A percentile compares a stretch with the other conserved stretches of the same genome.
Evolutionary conservation across 1,140 invertebrate genomes (phyloP).

Genomic region (Vanessa tameamea): DNA sequence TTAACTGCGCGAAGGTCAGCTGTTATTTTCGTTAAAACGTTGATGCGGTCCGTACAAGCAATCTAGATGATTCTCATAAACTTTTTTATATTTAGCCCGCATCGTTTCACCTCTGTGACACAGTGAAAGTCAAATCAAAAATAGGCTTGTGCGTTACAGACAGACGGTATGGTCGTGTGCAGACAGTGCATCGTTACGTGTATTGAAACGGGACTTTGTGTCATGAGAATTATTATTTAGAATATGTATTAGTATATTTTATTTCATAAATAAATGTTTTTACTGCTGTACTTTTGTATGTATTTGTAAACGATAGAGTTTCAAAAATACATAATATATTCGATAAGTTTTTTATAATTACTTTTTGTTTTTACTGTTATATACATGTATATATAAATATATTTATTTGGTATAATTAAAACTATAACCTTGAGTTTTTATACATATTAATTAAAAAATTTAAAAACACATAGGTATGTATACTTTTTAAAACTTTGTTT

Average conservation of each 20-base stretch:
- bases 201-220: neutral
- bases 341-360: no score
- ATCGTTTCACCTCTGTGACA: slow-evolving; percentile 29
- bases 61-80: slow-evolving; percentile 22
- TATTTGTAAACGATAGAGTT: no score
- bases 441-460: no score
- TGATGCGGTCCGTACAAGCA: slow-evolving; percentile 4
- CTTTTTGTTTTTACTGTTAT: no score
- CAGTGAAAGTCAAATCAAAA: slow-evolving; percentile 27
- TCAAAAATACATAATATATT: no score
- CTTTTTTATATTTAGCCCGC: slow-evolving; percentile 25
- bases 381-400: no score
- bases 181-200: neutral
- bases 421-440: no score
- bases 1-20: slow-evolving; percentile 24
- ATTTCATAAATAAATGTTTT: no score
- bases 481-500: no score
- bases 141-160: slow-evolving; percentile 13
- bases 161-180: neutral
- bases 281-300: no score
- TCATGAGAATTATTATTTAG: neutral
- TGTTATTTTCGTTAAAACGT: slow-evolving; percentile 32
- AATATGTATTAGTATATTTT: no score
- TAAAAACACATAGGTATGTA: neutral
- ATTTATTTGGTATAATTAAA: no score